Evolutionary conservation across 30 jellyfish, hydroid and myxozoan species (phyloP), one percentile per base, ranked within the genome.

Genomic region (Cassiopea andromeda): DNA sequence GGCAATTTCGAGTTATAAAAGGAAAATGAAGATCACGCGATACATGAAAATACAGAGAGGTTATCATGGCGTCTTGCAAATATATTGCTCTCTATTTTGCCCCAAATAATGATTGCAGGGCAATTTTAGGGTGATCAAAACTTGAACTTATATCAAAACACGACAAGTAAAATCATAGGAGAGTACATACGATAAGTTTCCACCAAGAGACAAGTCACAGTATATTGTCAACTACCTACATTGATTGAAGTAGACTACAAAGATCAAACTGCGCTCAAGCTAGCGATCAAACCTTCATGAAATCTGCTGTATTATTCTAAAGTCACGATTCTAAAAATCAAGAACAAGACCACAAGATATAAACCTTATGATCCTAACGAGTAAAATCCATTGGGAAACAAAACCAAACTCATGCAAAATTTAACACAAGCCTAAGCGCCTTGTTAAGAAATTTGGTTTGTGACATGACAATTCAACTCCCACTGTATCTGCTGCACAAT

Each of bases 391-490:
- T 67, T 67, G 76, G 13, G 5, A 10, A 14, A 8, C 7, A 14
- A 48, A 77, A 77, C 86, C 86, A 50, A 77, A 47, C 86, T 77
- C 86, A 77, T 77, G 74, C 74, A 77, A 77, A 50, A 77, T 77
- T 77, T 44, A 77, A 54, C 57, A 50, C 86, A 64, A 64, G 2
- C 15, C 43, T 64, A 64, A 2, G 19, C 8, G 43, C 2, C 6
- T 16, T 14, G 27, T 7, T 64, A 9, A 64, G 64, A 6, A 54
- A 54, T 3, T 6, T 54, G 64, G 64, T 54, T 54, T 54, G 64
- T 10, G 64, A 54, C 7, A 54, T 54, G 64, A 54, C 0, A 54
- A 54, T 10, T 54, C 64, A 10, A 54, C 12, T 6, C 12, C 12
- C 0, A 54, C 64, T 54, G 10, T 54, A 10, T 54, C 12, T 6